Percentiles rank a stretch among this genome's conserved stretches.
Conservation (phyloP, 2,888 invertebrate species). For the Sphinx pinastri region DNA sequence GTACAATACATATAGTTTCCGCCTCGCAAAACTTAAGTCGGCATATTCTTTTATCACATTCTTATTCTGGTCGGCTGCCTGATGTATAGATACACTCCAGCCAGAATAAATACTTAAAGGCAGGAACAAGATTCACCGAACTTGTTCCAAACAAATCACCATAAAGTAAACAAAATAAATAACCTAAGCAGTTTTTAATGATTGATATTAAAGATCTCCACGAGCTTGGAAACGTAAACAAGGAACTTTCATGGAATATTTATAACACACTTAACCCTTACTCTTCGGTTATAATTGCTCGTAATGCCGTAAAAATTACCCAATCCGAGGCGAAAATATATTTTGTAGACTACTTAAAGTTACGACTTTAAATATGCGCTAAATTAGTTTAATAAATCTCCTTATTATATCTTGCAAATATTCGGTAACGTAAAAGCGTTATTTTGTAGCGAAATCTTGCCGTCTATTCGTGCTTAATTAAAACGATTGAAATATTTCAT, state of each 20-base stretch:
- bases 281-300: conserved; percentile 27
- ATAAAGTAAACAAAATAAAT: conserved; percentile 23
- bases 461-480: conserved; percentile 61
- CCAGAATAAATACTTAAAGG: not conserved
- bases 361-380: conserved; percentile 40
- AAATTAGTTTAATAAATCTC: conserved; percentile 51
- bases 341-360: conserved; percentile 39
- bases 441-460: conserved; percentile 56
- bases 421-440: conserved; percentile 47
- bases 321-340: conserved; percentile 31
- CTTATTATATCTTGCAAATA: conserved; percentile 49
- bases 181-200: conserved; percentile 15
- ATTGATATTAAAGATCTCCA: conserved; percentile 6
- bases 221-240: conserved; percentile 25
- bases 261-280: conserved; percentile 14
- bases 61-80: too few relatives aligned
- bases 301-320: conserved; percentile 28
- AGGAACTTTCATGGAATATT: conserved; percentile 14
- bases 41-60: too few relatives aligned
- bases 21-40: too few relatives aligned
- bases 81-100: too few relatives aligned
- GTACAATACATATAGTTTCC: not conserved
- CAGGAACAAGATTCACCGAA: conserved; percentile 4
- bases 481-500: conserved; percentile 68
- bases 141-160: conserved; percentile 33